Percentiles rank a stretch among this genome's conserved stretches.
These are phyloP conservation scores for Microcebus lehilahytsara DNA, from an alignment of 2,113 vertebrate species.

Conservation along the genomic window DNA sequence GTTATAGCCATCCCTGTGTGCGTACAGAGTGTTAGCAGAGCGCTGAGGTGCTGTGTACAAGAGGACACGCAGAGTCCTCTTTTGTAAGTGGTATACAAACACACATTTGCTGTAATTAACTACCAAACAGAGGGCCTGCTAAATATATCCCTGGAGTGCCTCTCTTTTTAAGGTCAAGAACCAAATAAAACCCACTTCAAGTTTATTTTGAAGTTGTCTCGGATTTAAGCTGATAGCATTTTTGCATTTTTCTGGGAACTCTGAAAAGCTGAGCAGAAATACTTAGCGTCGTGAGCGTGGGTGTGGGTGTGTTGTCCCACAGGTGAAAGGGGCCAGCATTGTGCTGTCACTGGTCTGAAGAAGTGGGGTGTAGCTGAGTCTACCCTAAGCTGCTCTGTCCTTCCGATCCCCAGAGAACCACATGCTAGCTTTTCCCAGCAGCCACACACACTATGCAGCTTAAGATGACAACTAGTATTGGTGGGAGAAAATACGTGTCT, in stretches of 20 bases:
- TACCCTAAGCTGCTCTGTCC: background rate
- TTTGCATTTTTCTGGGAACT: background rate
- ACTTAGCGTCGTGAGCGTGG: background rate
- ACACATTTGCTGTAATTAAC: background rate
- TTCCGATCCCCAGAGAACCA: background rate
- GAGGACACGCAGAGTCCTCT: background rate
- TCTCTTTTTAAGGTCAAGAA: conserved; percentile 27
- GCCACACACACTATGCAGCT: background rate
- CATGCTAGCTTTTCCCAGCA: background rate
- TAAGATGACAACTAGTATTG: background rate
- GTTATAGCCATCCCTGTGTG: fast-evolving
- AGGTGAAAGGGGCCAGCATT: fast-evolving
- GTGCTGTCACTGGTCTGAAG: background rate
- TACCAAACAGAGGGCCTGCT: background rate
- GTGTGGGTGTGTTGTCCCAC: background rate
- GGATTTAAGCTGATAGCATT: background rate
- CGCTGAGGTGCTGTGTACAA: background rate
- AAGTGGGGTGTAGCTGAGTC: background rate
- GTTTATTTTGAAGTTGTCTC: conserved; percentile 20
- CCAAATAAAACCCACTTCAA: background rate
- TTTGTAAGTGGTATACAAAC: background rate
- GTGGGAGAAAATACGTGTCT: background rate
- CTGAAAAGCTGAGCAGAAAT: background rate
- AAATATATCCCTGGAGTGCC: background rate
- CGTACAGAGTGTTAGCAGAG: background rate